Evolutionary conservation across 1,140 invertebrate species (phyloP).

Genomic region (Neuroterus valhalla): DNA sequence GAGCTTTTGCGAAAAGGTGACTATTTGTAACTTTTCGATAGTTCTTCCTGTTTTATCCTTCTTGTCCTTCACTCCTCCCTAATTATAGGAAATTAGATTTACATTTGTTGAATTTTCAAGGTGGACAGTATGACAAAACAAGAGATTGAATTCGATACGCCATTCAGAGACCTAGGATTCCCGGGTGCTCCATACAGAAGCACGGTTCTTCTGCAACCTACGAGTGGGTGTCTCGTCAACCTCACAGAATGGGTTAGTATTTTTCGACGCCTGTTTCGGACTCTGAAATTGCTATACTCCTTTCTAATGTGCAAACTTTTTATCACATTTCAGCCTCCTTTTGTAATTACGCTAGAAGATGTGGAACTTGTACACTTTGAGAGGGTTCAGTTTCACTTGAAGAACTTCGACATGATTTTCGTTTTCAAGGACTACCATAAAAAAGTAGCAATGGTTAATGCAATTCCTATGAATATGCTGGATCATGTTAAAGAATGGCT

Average conservation of each 20-base stretch:
- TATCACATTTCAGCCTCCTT: slow-evolving; percentile 86
- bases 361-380: slow-evolving; percentile 99
- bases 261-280: too few species aligned
- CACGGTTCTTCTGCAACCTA: slow-evolving; percentile 97
- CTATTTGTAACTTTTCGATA: slow-evolving; percentile 12
- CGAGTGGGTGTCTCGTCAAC: slow-evolving; percentile 96
- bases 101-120: slow-evolving; percentile 57
- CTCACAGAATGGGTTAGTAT: slow-evolving; percentile 93
- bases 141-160: slow-evolving; percentile 98
- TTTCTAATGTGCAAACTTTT: slow-evolving; percentile 16
- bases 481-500: slow-evolving; percentile 99
- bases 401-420: slow-evolving; percentile 99
- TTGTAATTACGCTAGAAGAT: slow-evolving; percentile 98
- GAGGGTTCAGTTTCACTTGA: slow-evolving; percentile 97
- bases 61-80: not conserved
- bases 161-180: slow-evolving; percentile 98
- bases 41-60: not conserved
- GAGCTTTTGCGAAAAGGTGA: slow-evolving; percentile 95
- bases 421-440: slow-evolving; percentile 98
- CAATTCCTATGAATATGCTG: slow-evolving; percentile 98
- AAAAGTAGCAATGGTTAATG: slow-evolving; percentile 97
- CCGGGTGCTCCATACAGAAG: slow-evolving; percentile 98
- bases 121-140: slow-evolving; percentile 97
- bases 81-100: not conserved
- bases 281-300: too few species aligned